phyloP scores from a whole-genome alignment of 2,888 invertebrate species.

The Tuta absoluta region DNA sequence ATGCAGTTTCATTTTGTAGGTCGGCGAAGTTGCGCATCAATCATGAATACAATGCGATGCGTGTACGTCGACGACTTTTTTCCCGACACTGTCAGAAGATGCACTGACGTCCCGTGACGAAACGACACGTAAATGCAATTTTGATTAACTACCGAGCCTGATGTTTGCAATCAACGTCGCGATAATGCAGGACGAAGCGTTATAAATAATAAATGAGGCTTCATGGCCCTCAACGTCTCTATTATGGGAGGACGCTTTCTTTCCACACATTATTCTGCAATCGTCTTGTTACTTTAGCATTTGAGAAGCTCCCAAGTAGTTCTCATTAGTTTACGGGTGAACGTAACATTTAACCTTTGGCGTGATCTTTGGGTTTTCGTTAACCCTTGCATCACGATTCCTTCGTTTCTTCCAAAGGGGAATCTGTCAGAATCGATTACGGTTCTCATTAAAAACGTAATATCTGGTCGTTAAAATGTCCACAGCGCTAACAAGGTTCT shows the following conservation, averaged over 20 bases:
- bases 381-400: conserved; percentile 18
- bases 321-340: neutral
- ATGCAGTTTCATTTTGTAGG: conserved; percentile 9
- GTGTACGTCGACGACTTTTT: conserved; percentile 60
- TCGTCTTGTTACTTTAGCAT: conserved; percentile 5
- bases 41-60: conserved; percentile 55
- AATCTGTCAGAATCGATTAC: conserved; percentile 21
- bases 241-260: conserved; percentile 13
- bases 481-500: conserved; percentile 34
- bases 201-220: conserved; percentile 40
- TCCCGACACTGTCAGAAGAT: conserved; percentile 36
- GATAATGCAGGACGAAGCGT: conserved; percentile 68
- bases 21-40: conserved; percentile 49
- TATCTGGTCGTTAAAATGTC: conserved; percentile 39
- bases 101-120: conserved; percentile 60
- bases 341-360: conserved; percentile 19
- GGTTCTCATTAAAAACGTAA: conserved; percentile 26
- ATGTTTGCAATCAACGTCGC: conserved; percentile 52
- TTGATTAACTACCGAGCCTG: conserved; percentile 67
- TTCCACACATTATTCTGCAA: conserved; percentile 1
- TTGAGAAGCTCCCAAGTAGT: neutral
- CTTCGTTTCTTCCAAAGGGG: neutral
- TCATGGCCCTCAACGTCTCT: conserved; percentile 22
- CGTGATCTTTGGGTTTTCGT: conserved; percentile 19
- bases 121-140: conserved; percentile 71